Conservation (phyloP, 2,113 vertebrate species). For the Ellobius talpinus region DNA sequence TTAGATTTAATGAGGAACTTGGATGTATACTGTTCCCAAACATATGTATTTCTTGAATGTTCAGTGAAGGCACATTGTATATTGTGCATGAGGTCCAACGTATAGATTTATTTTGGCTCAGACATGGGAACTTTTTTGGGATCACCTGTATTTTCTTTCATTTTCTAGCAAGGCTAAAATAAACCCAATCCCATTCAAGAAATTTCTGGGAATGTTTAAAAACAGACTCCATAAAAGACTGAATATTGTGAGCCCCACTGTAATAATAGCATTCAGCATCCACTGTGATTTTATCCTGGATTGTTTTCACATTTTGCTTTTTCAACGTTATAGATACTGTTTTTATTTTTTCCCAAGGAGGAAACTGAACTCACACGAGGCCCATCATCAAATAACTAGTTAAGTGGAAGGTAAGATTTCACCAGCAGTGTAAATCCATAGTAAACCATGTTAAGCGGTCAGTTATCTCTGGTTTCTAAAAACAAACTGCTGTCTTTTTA, state of each 20-base stretch:
- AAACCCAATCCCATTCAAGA: not conserved
- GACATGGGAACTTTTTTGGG: not conserved
- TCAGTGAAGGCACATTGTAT: not conserved
- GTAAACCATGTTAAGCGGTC: not conserved
- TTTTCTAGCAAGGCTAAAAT: not conserved
- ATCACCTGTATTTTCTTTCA: not conserved
- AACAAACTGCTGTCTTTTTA: not conserved
- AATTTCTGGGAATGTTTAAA: slow-evolving; percentile 35
- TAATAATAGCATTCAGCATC: not conserved
- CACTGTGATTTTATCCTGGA: slow-evolving; percentile 9
- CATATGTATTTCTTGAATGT: not conserved
- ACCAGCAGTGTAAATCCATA: not conserved
- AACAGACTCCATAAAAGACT: not conserved
- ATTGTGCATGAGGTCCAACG: not conserved
- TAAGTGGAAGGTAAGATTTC: not conserved
- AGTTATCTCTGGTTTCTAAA: slow-evolving; percentile 23
- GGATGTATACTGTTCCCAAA: not conserved
- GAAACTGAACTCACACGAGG: slow-evolving; percentile 40
- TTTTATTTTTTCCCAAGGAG: not conserved
- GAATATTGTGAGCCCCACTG: slow-evolving; percentile 7
- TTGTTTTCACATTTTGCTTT: not conserved
- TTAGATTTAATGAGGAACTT: not conserved
- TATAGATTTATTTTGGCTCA: not conserved
- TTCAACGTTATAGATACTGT: not conserved
- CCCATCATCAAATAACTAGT: not conserved